These are phyloP conservation scores for Parauchenoglanis ngamensis DNA, from an alignment of 2,797 vertebrate species.

Conservation along the genomic window DNA sequence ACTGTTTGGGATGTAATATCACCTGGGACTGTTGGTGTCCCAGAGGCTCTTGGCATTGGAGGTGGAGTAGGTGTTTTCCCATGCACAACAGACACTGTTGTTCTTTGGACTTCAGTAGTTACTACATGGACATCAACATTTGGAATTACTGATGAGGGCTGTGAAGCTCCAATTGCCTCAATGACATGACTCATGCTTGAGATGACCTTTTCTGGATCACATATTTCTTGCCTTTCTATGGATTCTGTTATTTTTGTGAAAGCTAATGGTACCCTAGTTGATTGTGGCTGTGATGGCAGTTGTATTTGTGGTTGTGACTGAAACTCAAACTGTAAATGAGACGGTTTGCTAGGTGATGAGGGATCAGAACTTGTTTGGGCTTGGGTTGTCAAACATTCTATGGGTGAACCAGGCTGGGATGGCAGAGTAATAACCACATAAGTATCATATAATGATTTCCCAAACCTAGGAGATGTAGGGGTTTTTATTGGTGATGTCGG, in stretches of 20 bases:
- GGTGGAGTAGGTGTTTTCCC: slow-evolving; percentile 72
- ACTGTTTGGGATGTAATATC: slow-evolving; percentile 70
- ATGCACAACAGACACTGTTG: slow-evolving; percentile 80
- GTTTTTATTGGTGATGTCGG: slow-evolving; percentile 87
- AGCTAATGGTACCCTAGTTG: slow-evolving; percentile 78
- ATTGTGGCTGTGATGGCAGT: slow-evolving; percentile 65
- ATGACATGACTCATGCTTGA: slow-evolving; percentile 81
- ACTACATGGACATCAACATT: slow-evolving; percentile 80
- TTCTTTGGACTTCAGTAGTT: slow-evolving; percentile 81
- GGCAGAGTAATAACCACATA: slow-evolving; percentile 98
- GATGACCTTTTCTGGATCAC: slow-evolving; percentile 78
- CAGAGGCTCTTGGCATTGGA: slow-evolving; percentile 74
- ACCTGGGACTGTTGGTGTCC: slow-evolving; percentile 74
- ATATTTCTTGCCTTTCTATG: slow-evolving; percentile 81
- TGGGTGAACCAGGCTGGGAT: slow-evolving; percentile 95
- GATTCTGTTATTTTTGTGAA: slow-evolving; percentile 80
- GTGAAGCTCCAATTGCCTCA: slow-evolving; percentile 78
- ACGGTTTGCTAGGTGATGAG: slow-evolving; percentile 75
- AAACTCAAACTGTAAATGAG: slow-evolving; percentile 65
- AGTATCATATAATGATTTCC: slow-evolving; percentile 87
- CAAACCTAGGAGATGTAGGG: slow-evolving; percentile 84
- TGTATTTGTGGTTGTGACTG: slow-evolving; percentile 64
- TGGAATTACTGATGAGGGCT: slow-evolving; percentile 72
- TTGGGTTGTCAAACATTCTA: slow-evolving; percentile 82
- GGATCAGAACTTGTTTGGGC: slow-evolving; percentile 81